These are phyloP conservation scores for Cephalopterus ornatus DNA, from an alignment of 2,113 vertebrate genomes.

Conservation along the genomic window DNA sequence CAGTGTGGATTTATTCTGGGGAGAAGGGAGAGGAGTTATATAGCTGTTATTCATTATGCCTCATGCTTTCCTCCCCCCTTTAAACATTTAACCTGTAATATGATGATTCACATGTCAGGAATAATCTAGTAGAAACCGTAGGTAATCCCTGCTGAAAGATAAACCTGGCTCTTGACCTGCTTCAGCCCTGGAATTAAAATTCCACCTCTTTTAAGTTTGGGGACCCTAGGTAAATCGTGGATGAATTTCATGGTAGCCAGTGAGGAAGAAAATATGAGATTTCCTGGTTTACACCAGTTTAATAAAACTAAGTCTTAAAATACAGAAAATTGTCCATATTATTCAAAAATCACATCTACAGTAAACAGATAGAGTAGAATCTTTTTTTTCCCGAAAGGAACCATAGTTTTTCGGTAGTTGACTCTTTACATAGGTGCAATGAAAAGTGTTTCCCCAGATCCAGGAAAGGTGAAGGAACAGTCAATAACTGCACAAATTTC, in stretches of 20 bases:
- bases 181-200: slow-evolving; percentile 2
- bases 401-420: neutral
- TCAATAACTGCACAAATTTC: neutral
- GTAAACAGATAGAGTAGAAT: neutral
- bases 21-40: neutral
- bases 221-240: neutral
- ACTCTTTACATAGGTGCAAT: neutral
- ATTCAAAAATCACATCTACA: neutral
- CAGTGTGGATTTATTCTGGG: neutral
- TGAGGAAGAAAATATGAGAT: neutral
- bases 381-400: neutral
- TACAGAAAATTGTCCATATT: neutral
- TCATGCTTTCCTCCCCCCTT: neutral
- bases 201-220: neutral
- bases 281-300: neutral
- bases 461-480: neutral
- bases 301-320: neutral
- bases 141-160: slow-evolving; percentile 32
- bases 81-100: slow-evolving; percentile 43
- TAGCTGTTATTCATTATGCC: slow-evolving; percentile 32
- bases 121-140: slow-evolving; percentile 16
- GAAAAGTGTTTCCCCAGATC: neutral
- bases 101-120: slow-evolving; percentile 16
- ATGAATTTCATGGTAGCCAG: neutral
- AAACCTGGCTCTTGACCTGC: slow-evolving; percentile 16